Evolutionary conservation across 2,113 vertebrate genomes (phyloP).

Genomic region (Heliornis fulica): DNA sequence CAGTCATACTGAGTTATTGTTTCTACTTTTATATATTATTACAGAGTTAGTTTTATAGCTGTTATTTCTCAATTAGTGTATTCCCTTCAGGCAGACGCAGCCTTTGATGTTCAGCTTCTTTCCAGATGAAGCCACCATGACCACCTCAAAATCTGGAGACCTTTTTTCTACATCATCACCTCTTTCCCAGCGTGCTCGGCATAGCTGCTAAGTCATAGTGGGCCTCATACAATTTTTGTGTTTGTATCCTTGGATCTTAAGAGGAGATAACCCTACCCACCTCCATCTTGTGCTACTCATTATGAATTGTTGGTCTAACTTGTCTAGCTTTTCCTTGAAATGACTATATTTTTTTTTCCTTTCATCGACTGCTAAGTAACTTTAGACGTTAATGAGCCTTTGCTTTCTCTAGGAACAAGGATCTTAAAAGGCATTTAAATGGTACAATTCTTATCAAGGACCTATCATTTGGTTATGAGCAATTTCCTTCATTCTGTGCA

Average conservation of each 20-base stretch:
- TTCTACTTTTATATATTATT: constrained; percentile 50
- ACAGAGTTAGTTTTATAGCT: constrained; percentile 58
- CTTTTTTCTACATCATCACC: background rate
- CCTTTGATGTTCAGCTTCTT: constrained; percentile 13
- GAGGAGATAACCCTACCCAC: background rate
- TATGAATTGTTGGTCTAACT: background rate
- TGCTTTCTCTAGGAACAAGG: background rate
- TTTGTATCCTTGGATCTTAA: background rate
- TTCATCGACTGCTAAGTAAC: background rate
- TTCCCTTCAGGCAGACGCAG: constrained; percentile 1
- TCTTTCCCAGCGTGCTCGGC: background rate
- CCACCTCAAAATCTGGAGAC: background rate
- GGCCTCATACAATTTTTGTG: background rate
- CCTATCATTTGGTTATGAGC: background rate
- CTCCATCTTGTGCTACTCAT: background rate
- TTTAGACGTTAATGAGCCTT: background rate
- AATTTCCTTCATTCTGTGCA: background rate
- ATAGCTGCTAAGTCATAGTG: background rate
- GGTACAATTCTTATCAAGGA: background rate
- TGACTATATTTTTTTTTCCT: background rate
- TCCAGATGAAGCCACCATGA: background rate
- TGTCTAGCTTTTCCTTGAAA: background rate
- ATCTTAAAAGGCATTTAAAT: background rate
- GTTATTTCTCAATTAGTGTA: constrained; percentile 63
- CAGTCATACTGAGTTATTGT: constrained; percentile 53